These are phyloP conservation scores for Lucinisca nassula DNA, from an alignment of 2,888 invertebrate genomes.

Conservation along the genomic window DNA sequence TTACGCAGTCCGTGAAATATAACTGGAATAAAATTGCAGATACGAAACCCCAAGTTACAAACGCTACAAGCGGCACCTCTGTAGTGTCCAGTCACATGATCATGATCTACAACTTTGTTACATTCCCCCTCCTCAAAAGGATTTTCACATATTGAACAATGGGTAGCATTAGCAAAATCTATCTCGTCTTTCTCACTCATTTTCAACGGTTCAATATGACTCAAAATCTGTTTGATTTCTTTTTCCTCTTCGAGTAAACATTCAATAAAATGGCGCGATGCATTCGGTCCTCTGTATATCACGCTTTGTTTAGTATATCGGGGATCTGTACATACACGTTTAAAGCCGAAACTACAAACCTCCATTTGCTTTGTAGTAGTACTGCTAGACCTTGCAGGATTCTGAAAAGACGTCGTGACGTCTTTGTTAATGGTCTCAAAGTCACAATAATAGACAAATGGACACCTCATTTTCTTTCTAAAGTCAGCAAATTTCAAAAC, in stretches of 20 bases:
- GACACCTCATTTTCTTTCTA: neutral
- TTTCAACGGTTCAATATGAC: slow-evolving; percentile 1
- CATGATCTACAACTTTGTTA: slow-evolving; percentile 41
- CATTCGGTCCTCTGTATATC: slow-evolving; percentile 39
- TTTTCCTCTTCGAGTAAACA: slow-evolving; percentile 25
- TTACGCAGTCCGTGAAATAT: slow-evolving; percentile 48
- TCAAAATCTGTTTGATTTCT: slow-evolving; percentile 26
- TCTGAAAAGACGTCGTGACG: neutral
- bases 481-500: neutral
- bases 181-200: neutral
- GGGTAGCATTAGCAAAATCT: slow-evolving; percentile 22
- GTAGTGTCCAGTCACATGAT: slow-evolving; percentile 9
- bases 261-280: slow-evolving; percentile 28
- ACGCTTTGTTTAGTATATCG: slow-evolving; percentile 33
- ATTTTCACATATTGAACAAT: slow-evolving; percentile 49
- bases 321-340: neutral
- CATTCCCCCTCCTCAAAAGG: neutral
- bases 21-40: slow-evolving; percentile 35
- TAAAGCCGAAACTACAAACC: neutral
- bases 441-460: neutral
- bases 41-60: slow-evolving; percentile 4
- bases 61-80: neutral
- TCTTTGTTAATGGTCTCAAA: neutral
- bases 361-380: neutral
- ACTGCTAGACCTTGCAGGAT: neutral